Percentiles rank a stretch among this genome's conserved stretches.
Conservation (phyloP, 2,888 invertebrate species). For the Lucinisca nassula region DNA sequence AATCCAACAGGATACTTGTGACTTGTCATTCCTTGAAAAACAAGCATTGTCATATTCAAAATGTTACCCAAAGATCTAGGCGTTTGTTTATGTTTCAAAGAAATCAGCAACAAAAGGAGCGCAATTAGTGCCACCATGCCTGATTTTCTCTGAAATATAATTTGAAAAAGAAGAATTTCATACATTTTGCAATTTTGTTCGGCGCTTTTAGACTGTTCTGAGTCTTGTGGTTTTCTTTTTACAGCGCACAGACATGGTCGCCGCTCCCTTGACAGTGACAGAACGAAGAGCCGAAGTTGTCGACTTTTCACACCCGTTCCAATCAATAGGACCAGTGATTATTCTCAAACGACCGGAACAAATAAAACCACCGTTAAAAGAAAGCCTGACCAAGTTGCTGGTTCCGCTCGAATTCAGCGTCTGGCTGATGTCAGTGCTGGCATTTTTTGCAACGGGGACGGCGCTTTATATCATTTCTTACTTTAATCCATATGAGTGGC, state of each 20-base stretch:
- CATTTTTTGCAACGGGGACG: slow-evolving; percentile 78
- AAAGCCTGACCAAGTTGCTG: slow-evolving; percentile 74
- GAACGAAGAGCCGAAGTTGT: slow-evolving; percentile 59
- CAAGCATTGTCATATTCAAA: too few relatives aligned
- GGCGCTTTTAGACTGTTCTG: too few relatives aligned
- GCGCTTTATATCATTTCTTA: slow-evolving; percentile 80
- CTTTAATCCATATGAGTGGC: slow-evolving; percentile 83
- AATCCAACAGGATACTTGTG: too few relatives aligned
- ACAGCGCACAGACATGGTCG: slow-evolving; percentile 77
- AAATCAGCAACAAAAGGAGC: too few relatives aligned
- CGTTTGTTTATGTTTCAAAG: too few relatives aligned
- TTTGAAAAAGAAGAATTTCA: too few relatives aligned
- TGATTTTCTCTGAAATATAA: too few relatives aligned
- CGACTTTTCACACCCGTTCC: slow-evolving; percentile 79
- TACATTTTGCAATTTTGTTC: too few relatives aligned
- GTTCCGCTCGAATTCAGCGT: slow-evolving; percentile 78
- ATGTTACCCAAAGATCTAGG: too few relatives aligned
- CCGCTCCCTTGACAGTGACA: slow-evolving; percentile 78
- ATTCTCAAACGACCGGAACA: slow-evolving; percentile 73
- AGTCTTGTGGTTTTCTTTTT: background rate
- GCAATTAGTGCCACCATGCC: too few relatives aligned
- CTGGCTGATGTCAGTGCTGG: slow-evolving; percentile 78
- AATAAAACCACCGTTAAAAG: slow-evolving; percentile 64
- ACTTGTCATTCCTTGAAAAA: too few relatives aligned
- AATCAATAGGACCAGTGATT: slow-evolving; percentile 74